A percentile compares a stretch with the other conserved stretches of the same genome.
These are phyloP conservation scores for Siderastrea radians DNA, from an alignment of 92 coral and sea anemone species.

Conservation along the genomic window DNA sequence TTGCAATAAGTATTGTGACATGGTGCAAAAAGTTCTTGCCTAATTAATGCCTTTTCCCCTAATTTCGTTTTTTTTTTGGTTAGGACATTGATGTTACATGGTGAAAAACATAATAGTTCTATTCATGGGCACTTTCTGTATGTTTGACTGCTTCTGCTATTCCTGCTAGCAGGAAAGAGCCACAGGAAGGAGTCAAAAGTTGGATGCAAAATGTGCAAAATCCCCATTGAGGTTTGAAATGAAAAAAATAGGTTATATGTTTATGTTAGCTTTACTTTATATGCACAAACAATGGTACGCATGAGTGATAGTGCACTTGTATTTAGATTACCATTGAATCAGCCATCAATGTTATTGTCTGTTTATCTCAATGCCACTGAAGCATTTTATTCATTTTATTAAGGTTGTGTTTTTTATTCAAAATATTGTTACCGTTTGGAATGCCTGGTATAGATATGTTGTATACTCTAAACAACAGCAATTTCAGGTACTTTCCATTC, in stretches of 20 bases:
- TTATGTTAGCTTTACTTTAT: constrained; percentile 14
- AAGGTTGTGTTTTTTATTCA: constrained; percentile 5
- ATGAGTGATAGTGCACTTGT: constrained; percentile 26
- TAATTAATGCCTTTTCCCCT: constrained; percentile 38
- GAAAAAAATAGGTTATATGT: constrained; percentile 8
- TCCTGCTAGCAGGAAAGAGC: constrained; percentile 9
- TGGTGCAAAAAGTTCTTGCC: constrained; percentile 46
- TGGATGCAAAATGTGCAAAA: constrained; percentile 26
- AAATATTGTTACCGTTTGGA: neutral
- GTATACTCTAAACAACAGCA: too few relatives aligned
- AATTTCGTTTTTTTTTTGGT: constrained; percentile 38
- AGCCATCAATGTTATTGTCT: constrained; percentile 14
- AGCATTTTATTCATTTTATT: too few relatives aligned
- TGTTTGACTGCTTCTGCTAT: constrained; percentile 29
- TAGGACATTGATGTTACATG: constrained; percentile 39
- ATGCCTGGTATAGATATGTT: too few relatives aligned
- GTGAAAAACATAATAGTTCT: constrained; percentile 32
- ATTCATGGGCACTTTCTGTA: constrained; percentile 34
- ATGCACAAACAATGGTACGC: constrained; percentile 18
- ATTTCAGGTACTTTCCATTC: constrained; percentile 3
- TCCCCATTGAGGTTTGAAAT: constrained; percentile 14
- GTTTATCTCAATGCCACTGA: constrained; percentile 13
- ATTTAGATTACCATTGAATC: neutral
- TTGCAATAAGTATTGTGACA: constrained; percentile 74
- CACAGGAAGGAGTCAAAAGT: constrained; percentile 26